Evolutionary conservation across 2,888 invertebrate genomes (phyloP).

Genomic region (Osedax fenrisi): DNA sequence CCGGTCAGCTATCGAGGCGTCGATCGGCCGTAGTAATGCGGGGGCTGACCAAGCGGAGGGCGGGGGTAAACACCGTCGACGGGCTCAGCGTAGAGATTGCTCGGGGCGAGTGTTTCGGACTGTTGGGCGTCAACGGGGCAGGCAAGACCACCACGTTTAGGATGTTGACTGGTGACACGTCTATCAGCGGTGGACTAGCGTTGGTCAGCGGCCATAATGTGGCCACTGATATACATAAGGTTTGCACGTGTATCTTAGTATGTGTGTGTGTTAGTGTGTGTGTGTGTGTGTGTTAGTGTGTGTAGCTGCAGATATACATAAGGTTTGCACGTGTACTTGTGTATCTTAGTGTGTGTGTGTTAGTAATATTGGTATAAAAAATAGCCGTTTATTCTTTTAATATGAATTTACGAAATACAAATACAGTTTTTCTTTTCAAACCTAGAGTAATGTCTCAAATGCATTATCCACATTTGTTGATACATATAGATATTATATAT

Average conservation of each 20-base stretch:
- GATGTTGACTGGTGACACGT: slow-evolving; percentile 64
- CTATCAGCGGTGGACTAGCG: slow-evolving; percentile 61
- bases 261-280: too few relatives aligned
- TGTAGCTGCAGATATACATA: slow-evolving; percentile 12
- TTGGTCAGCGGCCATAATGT: slow-evolving; percentile 55
- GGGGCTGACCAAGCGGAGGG: background rate
- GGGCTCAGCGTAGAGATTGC: slow-evolving; percentile 59
- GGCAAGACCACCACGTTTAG: slow-evolving; percentile 61
- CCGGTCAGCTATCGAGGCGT: background rate
- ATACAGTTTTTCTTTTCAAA: too few relatives aligned
- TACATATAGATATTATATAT: too few relatives aligned
- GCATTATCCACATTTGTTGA: too few relatives aligned
- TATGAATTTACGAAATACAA: too few relatives aligned
- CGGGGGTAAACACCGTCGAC: slow-evolving; percentile 60
- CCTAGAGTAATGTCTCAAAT: too few relatives aligned
- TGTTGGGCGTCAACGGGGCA: slow-evolving; percentile 59
- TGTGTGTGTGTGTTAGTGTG: too few relatives aligned
- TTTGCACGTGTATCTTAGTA: too few relatives aligned
- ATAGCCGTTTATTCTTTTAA: too few relatives aligned
- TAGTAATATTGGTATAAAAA: too few relatives aligned
- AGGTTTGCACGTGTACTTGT: too few relatives aligned
- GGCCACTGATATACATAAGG: slow-evolving; percentile 13
- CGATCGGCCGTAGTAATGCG: background rate
- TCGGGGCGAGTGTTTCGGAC: slow-evolving; percentile 66
- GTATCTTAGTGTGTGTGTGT: too few relatives aligned